Percentiles rank a stretch among this genome's conserved stretches.
Evolutionary conservation across 2,797 vertebrate genomes (phyloP).

Genomic region (Eptatretus atami): DNA sequence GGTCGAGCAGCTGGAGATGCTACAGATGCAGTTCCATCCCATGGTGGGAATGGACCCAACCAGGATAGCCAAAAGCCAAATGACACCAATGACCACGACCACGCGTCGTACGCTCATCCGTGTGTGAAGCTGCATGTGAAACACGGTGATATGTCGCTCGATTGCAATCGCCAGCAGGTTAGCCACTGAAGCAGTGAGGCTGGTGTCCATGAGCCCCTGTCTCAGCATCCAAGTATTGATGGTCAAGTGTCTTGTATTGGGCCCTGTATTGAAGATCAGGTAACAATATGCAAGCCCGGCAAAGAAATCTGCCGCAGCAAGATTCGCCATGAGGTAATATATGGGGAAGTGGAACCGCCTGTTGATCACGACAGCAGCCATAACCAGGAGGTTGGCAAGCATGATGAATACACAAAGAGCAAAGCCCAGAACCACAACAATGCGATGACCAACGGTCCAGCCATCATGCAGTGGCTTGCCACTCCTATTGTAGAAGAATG

Average conservation of each 20-base stretch:
- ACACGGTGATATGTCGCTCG: conserved; percentile 88
- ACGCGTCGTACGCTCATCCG: conserved; percentile 90
- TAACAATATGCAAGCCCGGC: conserved; percentile 94
- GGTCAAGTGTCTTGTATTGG: conserved; percentile 62
- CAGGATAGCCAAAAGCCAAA: conserved; percentile 91
- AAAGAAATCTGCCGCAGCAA: conserved; percentile 94
- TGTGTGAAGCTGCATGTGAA: conserved; percentile 93
- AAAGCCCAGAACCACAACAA: conserved; percentile 94
- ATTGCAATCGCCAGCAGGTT: conserved; percentile 86
- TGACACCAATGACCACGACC: conserved; percentile 82
- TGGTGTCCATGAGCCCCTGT: conserved; percentile 88
- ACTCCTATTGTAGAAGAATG: conserved; percentile 94
- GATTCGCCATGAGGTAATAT: conserved; percentile 97
- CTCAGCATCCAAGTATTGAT: conserved; percentile 85
- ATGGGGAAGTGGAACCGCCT: conserved; percentile 97
- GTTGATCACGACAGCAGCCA: conserved; percentile 96
- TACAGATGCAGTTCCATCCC: conserved; percentile 96
- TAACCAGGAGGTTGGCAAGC: conserved; percentile 87
- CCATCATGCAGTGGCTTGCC: conserved; percentile 53
- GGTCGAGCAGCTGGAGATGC: conserved; percentile 49
- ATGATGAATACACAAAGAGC: conserved; percentile 98
- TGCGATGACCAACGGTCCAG: conserved; percentile 73
- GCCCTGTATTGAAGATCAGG: conserved; percentile 97
- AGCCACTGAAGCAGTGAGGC: conserved; percentile 73
- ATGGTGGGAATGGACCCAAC: conserved; percentile 92